phyloP scores from a whole-genome alignment of 1,140 invertebrate species.

The Ylistrum balloti region DNA sequence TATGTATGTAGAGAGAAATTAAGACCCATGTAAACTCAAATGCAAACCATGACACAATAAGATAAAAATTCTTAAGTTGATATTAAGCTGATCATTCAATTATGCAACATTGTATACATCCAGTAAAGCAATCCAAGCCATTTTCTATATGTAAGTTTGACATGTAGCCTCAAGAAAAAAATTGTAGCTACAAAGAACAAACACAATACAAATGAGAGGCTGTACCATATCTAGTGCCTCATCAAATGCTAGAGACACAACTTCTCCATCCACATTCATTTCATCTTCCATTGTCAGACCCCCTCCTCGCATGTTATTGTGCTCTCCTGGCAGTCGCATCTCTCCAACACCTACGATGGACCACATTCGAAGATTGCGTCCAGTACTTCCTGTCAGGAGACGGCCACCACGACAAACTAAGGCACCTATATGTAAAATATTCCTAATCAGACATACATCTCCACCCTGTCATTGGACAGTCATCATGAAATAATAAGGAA shows the following conservation, averaged over 20 bases:
- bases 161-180: no score
- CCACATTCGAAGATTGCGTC: conserved; percentile 76
- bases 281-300: conserved; percentile 82
- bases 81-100: no score
- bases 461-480: no score
- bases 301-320: conserved; percentile 61
- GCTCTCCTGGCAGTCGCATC: conserved; percentile 70
- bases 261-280: conserved; percentile 80
- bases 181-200: neutral
- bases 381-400: conserved; percentile 76
- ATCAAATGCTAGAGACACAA: conserved; percentile 80
- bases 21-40: no score
- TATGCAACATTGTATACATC: no score
- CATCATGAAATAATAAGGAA: no score
- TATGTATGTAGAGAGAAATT: no score
- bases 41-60: no score
- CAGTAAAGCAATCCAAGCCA: no score
- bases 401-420: conserved; percentile 70
- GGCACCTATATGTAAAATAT: conserved; percentile 57
- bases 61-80: no score
- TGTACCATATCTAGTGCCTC: conserved; percentile 80
- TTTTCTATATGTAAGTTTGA: no score
- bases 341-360: conserved; percentile 74
- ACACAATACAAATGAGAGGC: neutral
- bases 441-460: no score